Percentiles rank a stretch among this genome's conserved stretches.
Evolutionary conservation across 2,888 invertebrate species (phyloP).

Genomic region (Polydrusus pterygomalis): DNA sequence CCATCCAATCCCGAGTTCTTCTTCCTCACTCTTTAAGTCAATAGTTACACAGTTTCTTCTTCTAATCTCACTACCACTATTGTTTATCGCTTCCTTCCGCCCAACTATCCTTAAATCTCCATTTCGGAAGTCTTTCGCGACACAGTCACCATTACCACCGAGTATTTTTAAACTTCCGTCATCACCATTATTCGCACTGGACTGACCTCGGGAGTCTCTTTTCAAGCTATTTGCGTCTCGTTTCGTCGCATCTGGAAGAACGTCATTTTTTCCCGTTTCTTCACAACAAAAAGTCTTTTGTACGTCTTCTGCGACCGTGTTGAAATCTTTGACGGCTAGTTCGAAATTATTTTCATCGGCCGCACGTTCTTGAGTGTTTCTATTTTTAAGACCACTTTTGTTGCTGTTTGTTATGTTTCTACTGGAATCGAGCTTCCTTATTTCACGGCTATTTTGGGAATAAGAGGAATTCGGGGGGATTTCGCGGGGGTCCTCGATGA

Average conservation of each 20-base stretch:
- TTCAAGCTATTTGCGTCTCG: slow-evolving; percentile 28
- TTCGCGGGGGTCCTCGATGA: slow-evolving; percentile 51
- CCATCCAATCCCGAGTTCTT: slow-evolving; percentile 11
- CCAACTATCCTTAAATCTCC: slow-evolving; percentile 5
- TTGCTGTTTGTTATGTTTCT: slow-evolving; percentile 49
- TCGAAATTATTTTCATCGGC: slow-evolving; percentile 61
- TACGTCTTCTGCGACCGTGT: slow-evolving; percentile 69
- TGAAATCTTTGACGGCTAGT: slow-evolving; percentile 69
- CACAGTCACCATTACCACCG: background rate
- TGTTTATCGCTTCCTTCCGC: background rate
- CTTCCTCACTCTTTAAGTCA: slow-evolving; percentile 49
- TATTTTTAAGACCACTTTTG: slow-evolving; percentile 53
- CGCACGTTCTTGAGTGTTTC: slow-evolving; percentile 47
- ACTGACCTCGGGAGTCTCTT: background rate
- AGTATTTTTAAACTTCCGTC: background rate
- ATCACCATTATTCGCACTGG: slow-evolving; percentile 3
- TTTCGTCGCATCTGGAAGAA: slow-evolving; percentile 6
- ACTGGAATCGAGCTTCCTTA: slow-evolving; percentile 38
- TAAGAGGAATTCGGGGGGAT: slow-evolving; percentile 66
- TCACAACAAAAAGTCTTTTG: slow-evolving; percentile 60
- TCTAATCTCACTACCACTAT: slow-evolving; percentile 28
- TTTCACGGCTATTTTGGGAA: slow-evolving; percentile 53
- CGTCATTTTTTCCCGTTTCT: slow-evolving; percentile 56
- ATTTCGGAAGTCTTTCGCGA: background rate
- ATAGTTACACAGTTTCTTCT: slow-evolving; percentile 52